phyloP scores from a whole-genome alignment of 2,888 invertebrate species.

The Clitarchus hookeri region DNA sequence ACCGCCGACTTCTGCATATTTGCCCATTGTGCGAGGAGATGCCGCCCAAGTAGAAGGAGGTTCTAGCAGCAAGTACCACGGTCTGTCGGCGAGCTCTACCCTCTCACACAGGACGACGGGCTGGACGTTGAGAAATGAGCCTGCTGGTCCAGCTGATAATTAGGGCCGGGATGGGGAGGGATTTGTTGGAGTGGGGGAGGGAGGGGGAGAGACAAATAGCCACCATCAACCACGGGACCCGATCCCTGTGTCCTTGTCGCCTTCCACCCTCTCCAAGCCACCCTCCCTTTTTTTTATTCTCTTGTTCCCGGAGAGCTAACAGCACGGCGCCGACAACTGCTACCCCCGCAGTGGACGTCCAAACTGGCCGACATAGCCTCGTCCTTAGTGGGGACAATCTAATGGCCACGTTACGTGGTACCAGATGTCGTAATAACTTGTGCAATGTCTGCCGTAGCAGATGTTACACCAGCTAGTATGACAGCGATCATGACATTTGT shows the following conservation, averaged over 20 bases:
- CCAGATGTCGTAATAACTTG: too few relatives aligned
- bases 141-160: conserved; percentile 7
- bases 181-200: not conserved
- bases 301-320: not conserved
- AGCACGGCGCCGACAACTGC: not conserved
- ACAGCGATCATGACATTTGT: too few relatives aligned
- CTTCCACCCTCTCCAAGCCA: not conserved
- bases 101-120: not conserved
- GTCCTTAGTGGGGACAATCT: too few relatives aligned
- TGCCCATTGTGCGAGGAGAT: too few relatives aligned
- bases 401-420: too few relatives aligned
- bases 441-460: too few relatives aligned
- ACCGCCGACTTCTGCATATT: too few relatives aligned
- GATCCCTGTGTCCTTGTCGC: conserved; percentile 12
- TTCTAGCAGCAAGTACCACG: too few relatives aligned
- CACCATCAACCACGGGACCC: not conserved
- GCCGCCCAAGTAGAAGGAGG: too few relatives aligned
- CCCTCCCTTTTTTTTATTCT: not conserved
- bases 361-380: too few relatives aligned
- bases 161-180: not conserved
- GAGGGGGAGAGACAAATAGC: not conserved
- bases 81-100: not conserved
- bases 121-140: not conserved
- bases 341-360: not conserved
- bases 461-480: too few relatives aligned